Conservation (phyloP, 2,113 vertebrate genomes). For the Rhadina sibilatrix region DNA sequence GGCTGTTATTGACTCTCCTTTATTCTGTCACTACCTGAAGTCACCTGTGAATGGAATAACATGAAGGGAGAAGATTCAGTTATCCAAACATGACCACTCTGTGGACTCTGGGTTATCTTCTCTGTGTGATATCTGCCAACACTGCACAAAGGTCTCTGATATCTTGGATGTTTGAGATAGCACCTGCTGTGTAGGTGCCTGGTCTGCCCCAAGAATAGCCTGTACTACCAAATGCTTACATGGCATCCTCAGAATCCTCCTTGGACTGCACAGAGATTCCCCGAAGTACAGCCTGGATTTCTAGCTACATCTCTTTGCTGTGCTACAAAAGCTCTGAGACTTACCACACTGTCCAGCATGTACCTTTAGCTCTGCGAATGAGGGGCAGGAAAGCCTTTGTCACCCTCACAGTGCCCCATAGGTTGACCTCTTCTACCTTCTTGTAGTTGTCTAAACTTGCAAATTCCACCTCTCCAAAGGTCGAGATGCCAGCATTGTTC, state of each 20-base stretch:
- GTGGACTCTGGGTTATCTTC: not conserved
- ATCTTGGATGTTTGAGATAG: not conserved
- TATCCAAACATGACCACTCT: not conserved
- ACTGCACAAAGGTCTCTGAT: not conserved
- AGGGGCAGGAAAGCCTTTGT: slow-evolving; percentile 87
- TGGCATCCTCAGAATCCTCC: not conserved
- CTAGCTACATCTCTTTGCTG: not conserved
- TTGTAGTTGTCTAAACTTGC: slow-evolving; percentile 82
- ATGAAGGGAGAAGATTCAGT: not conserved
- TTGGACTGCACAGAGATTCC: not conserved
- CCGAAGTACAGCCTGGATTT: not conserved
- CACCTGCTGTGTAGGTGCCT: not conserved
- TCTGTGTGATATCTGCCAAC: not conserved
- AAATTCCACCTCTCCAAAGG: slow-evolving; percentile 88
- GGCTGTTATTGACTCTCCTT: not conserved
- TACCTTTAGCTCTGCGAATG: slow-evolving; percentile 84
- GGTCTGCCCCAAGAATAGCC: not conserved
- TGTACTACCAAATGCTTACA: not conserved
- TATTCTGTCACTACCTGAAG: not conserved
- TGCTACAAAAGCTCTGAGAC: not conserved
- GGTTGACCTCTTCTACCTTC: slow-evolving; percentile 82
- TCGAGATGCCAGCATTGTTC: slow-evolving; percentile 83
- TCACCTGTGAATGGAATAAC: not conserved
- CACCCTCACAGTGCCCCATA: slow-evolving; percentile 86
- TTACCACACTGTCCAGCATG: not conserved